Percentiles rank a stretch among this genome's conserved stretches.
These are phyloP conservation scores for Champsocephalus esox DNA, from an alignment of 2,797 vertebrate genomes.

Conservation along the genomic window DNA sequence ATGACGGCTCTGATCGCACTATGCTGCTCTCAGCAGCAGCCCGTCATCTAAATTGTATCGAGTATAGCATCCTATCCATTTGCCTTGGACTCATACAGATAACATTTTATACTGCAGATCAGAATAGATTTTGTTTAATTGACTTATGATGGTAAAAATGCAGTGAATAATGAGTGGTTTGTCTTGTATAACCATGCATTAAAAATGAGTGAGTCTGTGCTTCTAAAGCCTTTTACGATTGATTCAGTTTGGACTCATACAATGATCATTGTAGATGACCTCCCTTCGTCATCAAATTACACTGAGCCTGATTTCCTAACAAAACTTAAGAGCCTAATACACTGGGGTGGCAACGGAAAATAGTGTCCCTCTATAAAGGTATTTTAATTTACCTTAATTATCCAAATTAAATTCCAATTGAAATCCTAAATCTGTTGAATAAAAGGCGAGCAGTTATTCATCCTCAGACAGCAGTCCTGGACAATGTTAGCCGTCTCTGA, in stretches of 20 bases:
- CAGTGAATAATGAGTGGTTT: slow-evolving; percentile 14
- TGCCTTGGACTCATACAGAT: neutral
- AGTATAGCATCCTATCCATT: neutral
- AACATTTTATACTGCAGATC: neutral
- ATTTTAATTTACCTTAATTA: slow-evolving; percentile 30
- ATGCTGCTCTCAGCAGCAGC: no score
- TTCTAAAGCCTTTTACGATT: slow-evolving; percentile 8
- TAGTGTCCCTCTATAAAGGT: neutral
- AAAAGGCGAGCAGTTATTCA: neutral
- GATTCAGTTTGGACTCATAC: neutral
- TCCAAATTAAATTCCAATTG: slow-evolving; percentile 2
- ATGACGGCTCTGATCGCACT: no score
- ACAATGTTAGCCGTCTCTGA: neutral
- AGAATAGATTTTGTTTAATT: neutral
- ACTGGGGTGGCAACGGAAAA: slow-evolving; percentile 1
- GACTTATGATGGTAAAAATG: neutral
- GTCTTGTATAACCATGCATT: neutral
- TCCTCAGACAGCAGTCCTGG: neutral
- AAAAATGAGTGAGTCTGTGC: neutral
- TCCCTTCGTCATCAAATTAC: slow-evolving; percentile 13
- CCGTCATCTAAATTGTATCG: neutral
- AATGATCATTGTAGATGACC: slow-evolving; percentile 15
- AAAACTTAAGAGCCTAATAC: slow-evolving; percentile 7
- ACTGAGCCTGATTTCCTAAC: slow-evolving; percentile 1
- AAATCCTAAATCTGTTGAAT: slow-evolving; percentile 16